These are phyloP conservation scores for Cryptophagus acutangulus DNA, from an alignment of 2,888 invertebrate species.

Conservation along the genomic window DNA sequence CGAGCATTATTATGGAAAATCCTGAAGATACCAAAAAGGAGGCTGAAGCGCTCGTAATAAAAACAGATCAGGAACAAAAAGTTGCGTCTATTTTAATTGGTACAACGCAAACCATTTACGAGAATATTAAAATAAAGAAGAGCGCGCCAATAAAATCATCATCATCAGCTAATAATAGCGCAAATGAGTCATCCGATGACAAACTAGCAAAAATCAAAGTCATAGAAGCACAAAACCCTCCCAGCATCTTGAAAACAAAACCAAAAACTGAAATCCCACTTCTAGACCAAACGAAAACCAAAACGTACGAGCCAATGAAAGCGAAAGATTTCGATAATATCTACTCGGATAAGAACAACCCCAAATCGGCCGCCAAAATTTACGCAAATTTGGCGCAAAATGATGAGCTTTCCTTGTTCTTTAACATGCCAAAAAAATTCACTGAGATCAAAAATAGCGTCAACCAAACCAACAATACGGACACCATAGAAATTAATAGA, in stretches of 20 bases:
- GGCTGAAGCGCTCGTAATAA: constrained; percentile 10
- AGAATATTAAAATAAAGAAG: constrained; percentile 48
- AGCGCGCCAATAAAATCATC: constrained; percentile 52
- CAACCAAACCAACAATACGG: constrained; percentile 43
- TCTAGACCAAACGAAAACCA: constrained; percentile 21
- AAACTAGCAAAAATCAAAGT: too few relatives aligned
- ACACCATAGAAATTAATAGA: constrained; percentile 57
- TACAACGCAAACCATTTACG: constrained; percentile 46
- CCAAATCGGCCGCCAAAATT: constrained; percentile 39
- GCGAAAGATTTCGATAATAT: constrained; percentile 55
- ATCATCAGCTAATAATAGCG: constrained; percentile 51
- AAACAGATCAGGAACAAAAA: constrained; percentile 35
- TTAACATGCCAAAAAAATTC: constrained; percentile 43
- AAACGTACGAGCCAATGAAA: constrained; percentile 51
- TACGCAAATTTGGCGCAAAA: constrained; percentile 50
- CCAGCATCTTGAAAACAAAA: constrained; percentile 23
- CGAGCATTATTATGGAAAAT: constrained; percentile 42
- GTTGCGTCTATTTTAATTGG: constrained; percentile 43
- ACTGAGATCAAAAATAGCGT: constrained; percentile 35
- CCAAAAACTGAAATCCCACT: constrained; percentile 24
- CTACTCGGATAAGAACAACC: constrained; percentile 41
- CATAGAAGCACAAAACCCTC: constrained; percentile 39
- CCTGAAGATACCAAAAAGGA: constrained; percentile 27
- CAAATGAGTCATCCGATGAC: too few relatives aligned
- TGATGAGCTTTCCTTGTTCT: constrained; percentile 42